phyloP scores from a whole-genome alignment of 1,140 invertebrate species.

The Sycophaga agraensis region DNA sequence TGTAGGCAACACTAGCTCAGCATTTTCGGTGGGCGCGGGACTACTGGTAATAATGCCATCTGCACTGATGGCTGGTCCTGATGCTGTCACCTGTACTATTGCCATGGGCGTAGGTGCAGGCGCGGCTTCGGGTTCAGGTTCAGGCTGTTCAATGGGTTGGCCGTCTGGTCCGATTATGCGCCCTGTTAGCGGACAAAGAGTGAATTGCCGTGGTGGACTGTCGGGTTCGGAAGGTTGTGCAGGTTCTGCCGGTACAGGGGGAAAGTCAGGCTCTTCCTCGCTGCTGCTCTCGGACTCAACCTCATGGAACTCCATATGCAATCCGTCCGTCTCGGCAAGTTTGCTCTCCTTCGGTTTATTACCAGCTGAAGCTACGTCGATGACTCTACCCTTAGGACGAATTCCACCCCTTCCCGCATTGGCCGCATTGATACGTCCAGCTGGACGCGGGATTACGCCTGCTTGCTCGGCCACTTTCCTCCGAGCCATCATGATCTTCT shows the following conservation, averaged over 20 bases:
- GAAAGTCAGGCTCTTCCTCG: constrained; percentile 60
- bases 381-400: constrained; percentile 36
- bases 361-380: constrained; percentile 23
- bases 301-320: constrained; percentile 58
- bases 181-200: constrained; percentile 69
- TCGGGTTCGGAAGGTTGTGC: constrained; percentile 58
- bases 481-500: constrained; percentile 54
- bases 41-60: constrained; percentile 4
- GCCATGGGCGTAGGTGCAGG: constrained; percentile 25
- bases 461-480: constrained; percentile 53
- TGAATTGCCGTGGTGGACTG: constrained; percentile 67
- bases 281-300: constrained; percentile 58
- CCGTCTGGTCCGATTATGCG: constrained; percentile 70
- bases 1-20: constrained; percentile 48
- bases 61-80: constrained; percentile 22
- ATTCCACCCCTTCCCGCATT: constrained; percentile 22
- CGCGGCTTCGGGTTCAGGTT: constrained; percentile 33
- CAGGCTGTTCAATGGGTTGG: constrained; percentile 59
- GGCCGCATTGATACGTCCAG: constrained; percentile 36
- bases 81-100: constrained; percentile 21
- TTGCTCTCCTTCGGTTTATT: constrained; percentile 54
- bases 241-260: constrained; percentile 61
- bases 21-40: constrained; percentile 9
- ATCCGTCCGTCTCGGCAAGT: constrained; percentile 52
- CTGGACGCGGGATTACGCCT: constrained; percentile 39